Evolutionary conservation across 2,888 invertebrate genomes (phyloP), one percentile per base, ranked within the genome.

Genomic region (Ophion obscuratus): DNA sequence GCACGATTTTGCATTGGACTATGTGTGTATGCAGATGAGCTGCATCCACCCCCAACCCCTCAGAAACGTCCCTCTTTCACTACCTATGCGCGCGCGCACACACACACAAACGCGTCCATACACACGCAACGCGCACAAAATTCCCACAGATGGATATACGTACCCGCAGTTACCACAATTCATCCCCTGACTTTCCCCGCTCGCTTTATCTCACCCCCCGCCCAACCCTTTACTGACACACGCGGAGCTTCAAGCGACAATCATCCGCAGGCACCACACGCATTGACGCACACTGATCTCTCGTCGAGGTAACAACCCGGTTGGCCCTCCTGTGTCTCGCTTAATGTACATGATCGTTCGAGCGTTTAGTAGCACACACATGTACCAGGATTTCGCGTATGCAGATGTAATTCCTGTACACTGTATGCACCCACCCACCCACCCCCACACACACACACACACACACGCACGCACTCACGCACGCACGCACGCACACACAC

Each of bases 381-480:
- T 81, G 57, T 70, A 81, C 78, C 44, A 31, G 74, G 59, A 78
- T 78, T 77, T 36, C 44, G 57, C 57, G 74, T 47, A 81, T 77
- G 80, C 81, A 70, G 68, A 70, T 85, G 67, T 75, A 81, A 79
- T 79, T 79, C 57, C 57, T 75, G 74, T 79, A 40, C 83, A 67
- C 20, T 70, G 27, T 14, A 47, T 83, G 73, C 59, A 73, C 27
- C 40, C 24, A 2, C 24, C 27, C 40, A 1, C 47, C 5, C 10
- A 11, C 47, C n/a, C n/a, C n/a, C n/a, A 14, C 20, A 2, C 17
- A 44, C 53, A 10, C 47, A 47, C 5, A 47, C 47, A 14, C 9
- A 47, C 47, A n/a, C n/a, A n/a, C n/a, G 73, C 59, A 73, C n/a
- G 40, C 24, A 2, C 40, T 31, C 40, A 2, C 14, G 14, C 10